Conservation (phyloP, 2,113 vertebrate species). For the Myodes glareolus region DNA sequence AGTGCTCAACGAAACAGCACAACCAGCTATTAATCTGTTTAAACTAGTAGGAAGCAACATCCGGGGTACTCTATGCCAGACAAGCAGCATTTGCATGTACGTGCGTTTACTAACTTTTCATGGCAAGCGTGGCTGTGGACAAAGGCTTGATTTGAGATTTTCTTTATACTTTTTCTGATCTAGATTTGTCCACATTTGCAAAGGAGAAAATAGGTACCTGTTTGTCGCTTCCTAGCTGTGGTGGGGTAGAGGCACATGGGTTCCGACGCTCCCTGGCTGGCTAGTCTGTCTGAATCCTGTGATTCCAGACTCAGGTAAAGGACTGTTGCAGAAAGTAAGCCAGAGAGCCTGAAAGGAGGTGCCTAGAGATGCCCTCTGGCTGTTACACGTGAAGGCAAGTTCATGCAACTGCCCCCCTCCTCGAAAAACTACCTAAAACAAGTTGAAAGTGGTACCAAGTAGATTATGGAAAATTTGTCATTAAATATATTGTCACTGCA, state of each 20-base stretch:
- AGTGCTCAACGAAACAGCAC: constrained; percentile 44
- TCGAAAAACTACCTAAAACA: neutral
- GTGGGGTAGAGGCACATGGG: neutral
- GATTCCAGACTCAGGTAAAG: neutral
- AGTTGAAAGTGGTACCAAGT: neutral
- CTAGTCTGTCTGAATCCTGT: neutral
- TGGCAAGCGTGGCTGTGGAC: constrained; percentile 26
- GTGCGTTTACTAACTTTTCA: constrained; percentile 9
- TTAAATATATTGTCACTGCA: neutral
- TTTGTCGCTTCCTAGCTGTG: neutral
- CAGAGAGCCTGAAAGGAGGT: too few relatives aligned
- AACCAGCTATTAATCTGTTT: constrained; percentile 58
- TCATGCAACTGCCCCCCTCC: too few relatives aligned
- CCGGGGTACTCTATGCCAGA: neutral
- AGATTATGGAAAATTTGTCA: neutral
- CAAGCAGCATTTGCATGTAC: neutral
- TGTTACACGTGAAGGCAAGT: neutral
- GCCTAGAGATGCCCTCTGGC: neutral
- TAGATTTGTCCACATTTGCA: constrained; percentile 2
- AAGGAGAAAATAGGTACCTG: neutral
- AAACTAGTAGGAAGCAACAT: neutral
- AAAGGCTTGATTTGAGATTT: constrained; percentile 25
- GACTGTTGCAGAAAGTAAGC: neutral
- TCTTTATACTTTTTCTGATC: constrained; percentile 45
- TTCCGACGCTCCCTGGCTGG: neutral